A percentile compares a stretch with the other conserved stretches of the same genome.
phyloP scores from a whole-genome alignment of 1,140 invertebrate genomes.

The Fragariocoptes setiger region DNA sequence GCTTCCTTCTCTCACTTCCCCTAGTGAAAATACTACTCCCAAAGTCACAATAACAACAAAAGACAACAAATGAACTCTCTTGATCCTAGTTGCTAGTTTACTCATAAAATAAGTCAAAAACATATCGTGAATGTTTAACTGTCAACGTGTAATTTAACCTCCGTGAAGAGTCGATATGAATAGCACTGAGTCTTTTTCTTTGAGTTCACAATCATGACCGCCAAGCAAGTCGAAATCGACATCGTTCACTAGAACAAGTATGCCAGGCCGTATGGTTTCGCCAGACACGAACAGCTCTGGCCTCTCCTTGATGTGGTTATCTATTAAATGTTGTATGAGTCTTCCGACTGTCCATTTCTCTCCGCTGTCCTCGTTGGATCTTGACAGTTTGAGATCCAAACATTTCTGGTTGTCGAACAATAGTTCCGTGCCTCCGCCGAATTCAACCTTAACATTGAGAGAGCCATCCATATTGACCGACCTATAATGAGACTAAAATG shows the following conservation, averaged over 20 bases:
- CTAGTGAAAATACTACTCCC: too few relatives aligned
- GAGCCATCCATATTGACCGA: too few relatives aligned
- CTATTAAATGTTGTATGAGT: conserved; percentile 43
- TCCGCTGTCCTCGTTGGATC: conserved; percentile 14
- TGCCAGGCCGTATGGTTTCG: conserved; percentile 52
- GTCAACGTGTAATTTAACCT: conserved; percentile 20
- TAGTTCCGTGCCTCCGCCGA: conserved; percentile 51
- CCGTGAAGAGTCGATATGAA: conserved; percentile 40
- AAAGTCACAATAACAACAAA: too few relatives aligned
- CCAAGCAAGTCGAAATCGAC: conserved; percentile 62
- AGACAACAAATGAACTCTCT: too few relatives aligned
- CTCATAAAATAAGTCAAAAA: too few relatives aligned
- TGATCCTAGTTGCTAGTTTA: too few relatives aligned
- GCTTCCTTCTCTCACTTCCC: too few relatives aligned
- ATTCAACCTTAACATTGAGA: conserved; percentile 14
- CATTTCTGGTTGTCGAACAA: conserved; percentile 49
- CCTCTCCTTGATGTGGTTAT: conserved; percentile 48
- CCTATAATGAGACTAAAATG: too few relatives aligned
- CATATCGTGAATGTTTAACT: too few relatives aligned
- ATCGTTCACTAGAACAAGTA: conserved; percentile 66
- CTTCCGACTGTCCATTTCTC: conserved; percentile 34
- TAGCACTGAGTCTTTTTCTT: conserved; percentile 25
- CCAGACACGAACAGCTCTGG: conserved; percentile 62
- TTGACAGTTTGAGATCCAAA: conserved; percentile 29
- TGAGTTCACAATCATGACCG: conserved; percentile 26